Evolutionary conservation across 2,888 invertebrate species (phyloP), one percentile per base, ranked within the genome.

Genomic region (Camponotus fellah): DNA sequence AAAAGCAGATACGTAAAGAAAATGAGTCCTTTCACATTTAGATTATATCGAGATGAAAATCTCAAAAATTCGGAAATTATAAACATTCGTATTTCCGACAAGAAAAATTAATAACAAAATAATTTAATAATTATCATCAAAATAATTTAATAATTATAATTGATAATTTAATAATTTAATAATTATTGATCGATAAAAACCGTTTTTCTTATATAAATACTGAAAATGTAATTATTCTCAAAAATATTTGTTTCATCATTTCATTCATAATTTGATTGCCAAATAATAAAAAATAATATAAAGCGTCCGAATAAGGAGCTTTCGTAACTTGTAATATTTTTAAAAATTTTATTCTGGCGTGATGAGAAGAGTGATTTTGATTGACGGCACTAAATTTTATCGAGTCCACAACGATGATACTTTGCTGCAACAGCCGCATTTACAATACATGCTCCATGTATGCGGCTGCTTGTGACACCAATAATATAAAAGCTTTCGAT

Each of bases 401-500:
- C 71, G 46, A 60, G 34, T 79, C 34, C 60, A 46, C 34, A 6
- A 21, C 46, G 17, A 12, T 34, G 37, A 26, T 46, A 37, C 43
- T 72, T 37, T 72, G 72, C 34, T 56, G 53, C 34, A 37, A 14
- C 37, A 37, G 56, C 26, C 60, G 56, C 46, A n/a, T 80, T 60
- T 71, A 60, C n/a, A 53, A n/a, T 53, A 53, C 60, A 34, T 79
- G 46, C 46, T 34, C 21, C 21, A 53, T n/a, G 21, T 71, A 69
- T 40, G 56, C 21, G 58, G 32, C 60, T 60, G 79, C 46, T 69
- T 58, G 43, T 58, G 60, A 69, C 71, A 58, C 14, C 66, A 76
- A 77, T 77, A 77, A 77, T n/a, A 8, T 80, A 72, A 80, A 80
- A 72, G 72, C 60, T 72, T 62, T 72, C 72, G 58, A 80, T 71